phyloP scores from a whole-genome alignment of 2,113 vertebrate species.

The Fulmarus glacialis region DNA sequence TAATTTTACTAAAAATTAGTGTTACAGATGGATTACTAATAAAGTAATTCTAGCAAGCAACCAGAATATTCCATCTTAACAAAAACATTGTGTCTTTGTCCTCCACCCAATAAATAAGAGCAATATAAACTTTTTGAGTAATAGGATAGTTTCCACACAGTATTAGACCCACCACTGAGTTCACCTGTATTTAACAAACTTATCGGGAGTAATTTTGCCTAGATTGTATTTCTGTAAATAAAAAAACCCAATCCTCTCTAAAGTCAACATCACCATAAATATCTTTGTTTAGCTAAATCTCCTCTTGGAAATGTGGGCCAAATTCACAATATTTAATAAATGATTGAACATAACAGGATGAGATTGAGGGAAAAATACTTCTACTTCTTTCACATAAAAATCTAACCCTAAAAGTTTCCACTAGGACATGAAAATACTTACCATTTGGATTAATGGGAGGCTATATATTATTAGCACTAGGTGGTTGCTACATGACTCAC shows the following conservation, averaged over 20 bases:
- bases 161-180: neutral
- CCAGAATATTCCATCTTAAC: neutral
- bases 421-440: neutral
- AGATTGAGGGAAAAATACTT: neutral
- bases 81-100: neutral
- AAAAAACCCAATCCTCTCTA: neutral
- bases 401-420: neutral
- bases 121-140: neutral
- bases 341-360: neutral
- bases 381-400: neutral
- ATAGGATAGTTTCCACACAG: neutral
- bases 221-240: neutral
- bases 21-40: neutral
- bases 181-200: neutral
- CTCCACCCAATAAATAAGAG: neutral
- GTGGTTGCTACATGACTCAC: neutral
- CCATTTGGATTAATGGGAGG: accelerated
- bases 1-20: neutral
- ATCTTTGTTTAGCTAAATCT: neutral
- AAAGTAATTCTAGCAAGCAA: neutral
- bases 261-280: neutral
- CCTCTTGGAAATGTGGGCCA: neutral
- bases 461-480: neutral
- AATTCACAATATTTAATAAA: neutral
- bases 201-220: neutral